Conservation (phyloP, 2,797 vertebrate genomes). For the Caiman crocodilus region DNA sequence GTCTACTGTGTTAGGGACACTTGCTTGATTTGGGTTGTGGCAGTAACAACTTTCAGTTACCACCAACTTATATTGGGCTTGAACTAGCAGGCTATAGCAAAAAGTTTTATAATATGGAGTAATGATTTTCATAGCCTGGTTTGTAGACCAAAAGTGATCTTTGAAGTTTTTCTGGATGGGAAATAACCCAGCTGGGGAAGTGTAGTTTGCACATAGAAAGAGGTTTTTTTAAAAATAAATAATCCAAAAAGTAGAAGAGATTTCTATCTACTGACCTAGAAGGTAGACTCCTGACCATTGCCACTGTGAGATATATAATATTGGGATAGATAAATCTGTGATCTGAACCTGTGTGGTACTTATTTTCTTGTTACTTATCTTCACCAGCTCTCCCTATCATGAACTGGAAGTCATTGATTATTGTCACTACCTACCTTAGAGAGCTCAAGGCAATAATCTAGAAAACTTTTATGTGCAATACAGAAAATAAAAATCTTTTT, state of each 20-base stretch:
- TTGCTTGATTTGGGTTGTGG: no score
- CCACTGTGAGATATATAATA: no score
- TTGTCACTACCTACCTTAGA: neutral
- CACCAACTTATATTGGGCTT: neutral
- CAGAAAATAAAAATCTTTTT: neutral
- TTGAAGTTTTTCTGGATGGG: neutral
- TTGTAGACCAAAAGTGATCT: neutral
- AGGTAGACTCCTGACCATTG: no score
- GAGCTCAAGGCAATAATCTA: neutral
- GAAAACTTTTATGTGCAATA: neutral
- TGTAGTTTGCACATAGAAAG: neutral
- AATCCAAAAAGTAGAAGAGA: neutral
- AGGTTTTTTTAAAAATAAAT: neutral
- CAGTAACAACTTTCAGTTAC: slow-evolving; percentile 4
- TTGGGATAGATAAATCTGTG: no score
- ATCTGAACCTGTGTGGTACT: no score
- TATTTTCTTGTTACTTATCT: no score
- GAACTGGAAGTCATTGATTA: neutral
- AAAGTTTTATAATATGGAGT: neutral
- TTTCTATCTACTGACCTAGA: neutral
- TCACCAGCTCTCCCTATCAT: neutral
- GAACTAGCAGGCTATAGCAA: neutral
- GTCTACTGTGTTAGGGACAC: no score
- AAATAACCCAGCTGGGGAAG: neutral
- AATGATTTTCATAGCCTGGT: slow-evolving; percentile 1